Conservation (phyloP, 2,888 invertebrate genomes). For the Drosophila leonis region DNA sequence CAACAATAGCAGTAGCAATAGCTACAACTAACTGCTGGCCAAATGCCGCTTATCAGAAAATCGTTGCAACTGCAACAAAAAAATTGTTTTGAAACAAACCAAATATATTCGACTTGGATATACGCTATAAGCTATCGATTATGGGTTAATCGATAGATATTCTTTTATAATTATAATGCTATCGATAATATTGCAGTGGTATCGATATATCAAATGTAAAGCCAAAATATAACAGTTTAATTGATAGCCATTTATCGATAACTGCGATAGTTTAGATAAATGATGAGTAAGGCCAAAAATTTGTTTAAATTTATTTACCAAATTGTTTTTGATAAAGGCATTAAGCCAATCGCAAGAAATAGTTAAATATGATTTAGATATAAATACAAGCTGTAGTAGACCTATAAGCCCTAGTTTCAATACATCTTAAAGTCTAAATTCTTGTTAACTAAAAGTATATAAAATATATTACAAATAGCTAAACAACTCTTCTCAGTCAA, state of each 20-base stretch:
- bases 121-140: slow-evolving; percentile 18
- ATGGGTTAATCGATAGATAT: background rate
- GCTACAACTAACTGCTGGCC: slow-evolving; percentile 17
- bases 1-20: slow-evolving; percentile 1
- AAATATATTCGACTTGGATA: slow-evolving; percentile 10
- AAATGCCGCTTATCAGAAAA: slow-evolving; percentile 53
- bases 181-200: background rate
- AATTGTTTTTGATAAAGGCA: no score
- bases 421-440: background rate
- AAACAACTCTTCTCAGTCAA: background rate
- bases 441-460: background rate
- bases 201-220: no score
- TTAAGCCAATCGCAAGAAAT: no score
- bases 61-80: slow-evolving; percentile 37
- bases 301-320: background rate
- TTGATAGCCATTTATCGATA: background rate
- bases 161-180: background rate
- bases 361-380: background rate
- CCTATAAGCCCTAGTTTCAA: no score
- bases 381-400: background rate
- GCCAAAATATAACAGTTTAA: no score
- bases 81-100: background rate
- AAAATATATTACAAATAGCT: background rate
- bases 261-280: background rate
- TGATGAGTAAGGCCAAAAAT: background rate